Base-by-base conservation (phyloP, 2,113 vertebrate genomes). In the Zapornia atra region DNA sequence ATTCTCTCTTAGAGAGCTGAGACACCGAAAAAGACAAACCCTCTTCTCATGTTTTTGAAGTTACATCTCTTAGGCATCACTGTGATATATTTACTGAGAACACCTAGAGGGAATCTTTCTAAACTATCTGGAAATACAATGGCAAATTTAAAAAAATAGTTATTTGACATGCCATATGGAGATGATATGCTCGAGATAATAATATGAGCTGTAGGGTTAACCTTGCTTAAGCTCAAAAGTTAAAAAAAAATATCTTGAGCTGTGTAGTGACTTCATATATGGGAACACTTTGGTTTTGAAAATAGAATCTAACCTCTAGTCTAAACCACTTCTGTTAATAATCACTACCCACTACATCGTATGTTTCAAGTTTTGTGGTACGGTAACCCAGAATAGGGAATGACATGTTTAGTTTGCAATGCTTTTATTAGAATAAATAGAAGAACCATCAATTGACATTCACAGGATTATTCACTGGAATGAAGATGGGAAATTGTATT, bases 371-470 rank as follows among this genome's bases (percentile, higher is more conserved):
- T 36, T 76, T 14, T 56, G 10, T 36, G 25, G 9, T 40, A 4
- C 4, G 0, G 19, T 69, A 86, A 80, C 5, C 17, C 53, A 73
- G n/a, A 88, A 50, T 1, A 90, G 13, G 4, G 17, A 82, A 61
- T 21, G 25, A 44, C 11, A 1, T 10, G 3, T 63, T 80, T 73
- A 22, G 14, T 92, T 82, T 95, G 94, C 82, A 72, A 92, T 95
- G 92, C 92, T 93, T 95, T 97, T 97, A 95, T 97, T 96, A 80
- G 90, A 95, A 96, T 95, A 96, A 95, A 95, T 93, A 97, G 82
- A 82, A 89, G 19, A 33, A 88, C 42, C 29, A 80, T 12, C 12
- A 69, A 53, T 1, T 76, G 70, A 53, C 68, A 66, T 73, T 86
- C 63, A 59, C 8, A 61, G 80, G 90, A 87, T 90, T 79, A 86